Percentiles rank a stretch among this genome's conserved stretches.
These are phyloP conservation scores for Dicyrtoma fusca DNA, from an alignment of 2,888 invertebrate species.

Conservation along the genomic window DNA sequence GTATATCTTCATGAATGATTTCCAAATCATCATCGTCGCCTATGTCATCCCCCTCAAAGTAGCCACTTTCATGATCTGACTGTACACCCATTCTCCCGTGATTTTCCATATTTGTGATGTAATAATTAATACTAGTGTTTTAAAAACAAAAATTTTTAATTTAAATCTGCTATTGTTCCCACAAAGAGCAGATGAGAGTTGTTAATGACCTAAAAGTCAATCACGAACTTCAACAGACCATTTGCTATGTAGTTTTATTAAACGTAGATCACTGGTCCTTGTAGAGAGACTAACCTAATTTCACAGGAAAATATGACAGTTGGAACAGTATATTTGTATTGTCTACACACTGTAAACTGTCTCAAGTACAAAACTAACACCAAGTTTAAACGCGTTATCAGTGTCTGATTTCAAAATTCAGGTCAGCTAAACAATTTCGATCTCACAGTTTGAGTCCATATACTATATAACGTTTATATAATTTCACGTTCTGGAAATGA, in stretches of 20 bases:
- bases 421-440: background rate
- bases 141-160: too few relatives aligned
- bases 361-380: too few relatives aligned
- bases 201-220: constrained; percentile 24
- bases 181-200: background rate
- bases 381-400: too few relatives aligned
- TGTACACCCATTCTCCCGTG: constrained; percentile 64
- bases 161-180: background rate
- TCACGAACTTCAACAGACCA: background rate
- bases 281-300: background rate
- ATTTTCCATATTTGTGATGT: constrained; percentile 34
- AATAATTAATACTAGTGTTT: constrained; percentile 3
- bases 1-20: constrained; percentile 56
- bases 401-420: too few relatives aligned
- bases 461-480: too few relatives aligned
- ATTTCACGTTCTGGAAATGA: too few relatives aligned
- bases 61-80: constrained; percentile 79
- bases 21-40: constrained; percentile 63
- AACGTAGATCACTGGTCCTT: background rate
- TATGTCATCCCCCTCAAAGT: constrained; percentile 76
- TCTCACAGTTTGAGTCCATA: background rate
- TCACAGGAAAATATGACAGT: background rate
- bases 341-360: background rate
- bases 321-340: background rate
- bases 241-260: background rate